A percentile compares a stretch with the other conserved stretches of the same genome.
Conservation (phyloP, 2,888 invertebrate genomes). For the Nomada fabriciana region DNA sequence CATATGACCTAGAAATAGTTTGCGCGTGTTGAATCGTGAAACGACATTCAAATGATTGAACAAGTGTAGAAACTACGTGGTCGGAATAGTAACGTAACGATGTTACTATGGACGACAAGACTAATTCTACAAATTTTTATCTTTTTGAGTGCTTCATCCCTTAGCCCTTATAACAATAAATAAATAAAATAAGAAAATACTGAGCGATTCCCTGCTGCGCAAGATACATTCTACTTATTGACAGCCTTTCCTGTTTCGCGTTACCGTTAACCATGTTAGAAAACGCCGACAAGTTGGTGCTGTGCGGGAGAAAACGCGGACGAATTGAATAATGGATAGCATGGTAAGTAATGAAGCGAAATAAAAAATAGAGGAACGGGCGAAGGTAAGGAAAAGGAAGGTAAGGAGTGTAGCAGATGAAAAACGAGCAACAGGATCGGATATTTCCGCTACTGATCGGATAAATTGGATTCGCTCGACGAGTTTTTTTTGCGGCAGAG, state of each 20-base stretch:
- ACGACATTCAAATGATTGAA: too few species aligned
- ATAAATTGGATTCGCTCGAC: constrained; percentile 67
- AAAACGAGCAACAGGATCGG: constrained; percentile 35
- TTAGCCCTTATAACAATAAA: too few species aligned
- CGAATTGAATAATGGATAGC: constrained; percentile 1
- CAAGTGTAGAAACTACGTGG: too few species aligned
- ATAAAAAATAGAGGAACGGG: background rate
- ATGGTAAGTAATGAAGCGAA: background rate
- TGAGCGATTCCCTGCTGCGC: background rate
- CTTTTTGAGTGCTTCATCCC: too few species aligned
- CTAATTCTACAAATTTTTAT: too few species aligned
- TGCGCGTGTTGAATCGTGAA: too few species aligned
- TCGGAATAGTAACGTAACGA: too few species aligned
- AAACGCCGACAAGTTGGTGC: background rate
- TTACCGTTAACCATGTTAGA: background rate
- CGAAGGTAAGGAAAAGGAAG: background rate
- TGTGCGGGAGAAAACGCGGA: constrained; percentile 1
- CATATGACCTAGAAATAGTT: too few species aligned
- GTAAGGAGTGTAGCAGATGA: background rate
- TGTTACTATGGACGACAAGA: too few species aligned
- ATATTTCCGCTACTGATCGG: constrained; percentile 64
- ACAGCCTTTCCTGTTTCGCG: background rate
- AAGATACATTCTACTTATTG: background rate
- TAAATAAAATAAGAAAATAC: too few species aligned
- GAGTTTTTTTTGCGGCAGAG: constrained; percentile 51